Base-by-base conservation (phyloP, 2,797 vertebrate species). In the Chelon labrosus region DNA sequence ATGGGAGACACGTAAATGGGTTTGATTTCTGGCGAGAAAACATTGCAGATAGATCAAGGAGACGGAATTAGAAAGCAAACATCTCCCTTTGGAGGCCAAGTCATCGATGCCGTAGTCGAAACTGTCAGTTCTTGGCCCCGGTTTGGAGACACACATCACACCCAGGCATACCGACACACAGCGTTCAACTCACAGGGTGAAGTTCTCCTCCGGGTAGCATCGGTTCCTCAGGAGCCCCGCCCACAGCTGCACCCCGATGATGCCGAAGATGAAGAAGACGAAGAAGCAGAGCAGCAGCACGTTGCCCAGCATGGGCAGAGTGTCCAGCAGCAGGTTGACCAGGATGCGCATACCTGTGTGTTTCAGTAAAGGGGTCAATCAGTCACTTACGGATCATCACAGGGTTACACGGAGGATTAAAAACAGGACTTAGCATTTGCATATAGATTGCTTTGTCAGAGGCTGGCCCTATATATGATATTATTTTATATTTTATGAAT, bases 201-300 rank as follows among this genome's bases (percentile, higher is more conserved):
- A 95, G 91, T 95, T 95, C 70, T 93, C 86, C 83, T 95, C 92
- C 0, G 83, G 88, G 86, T 93, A 95, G 89, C 94, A 95, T 85
- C 94, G 94, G 88, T 95, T 95, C 59, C 98, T 94, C 83, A 99
- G 95, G 7, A 99, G 94, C 63, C 98, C 98, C 0, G 98, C 98
- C 98, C 98, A 99, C 74, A 99, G 94, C 92, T 99, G 98, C 80
- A 99, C 98, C 0, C 98, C 98, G 0, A 99, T 98, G 94, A 99
- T 99, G 81, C 98, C 98, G 0, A 99, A 99, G 92, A 99, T 99
- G 91, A 99, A 99, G 95, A 99, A 99, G 91, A 99, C 98, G 57
- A 99, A 99, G 95, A 99, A 99, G 90, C 98, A 99, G 70, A 99
- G 97, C 73, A 99, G 96, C 11, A 99, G 95, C 69, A 99, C 98